phyloP scores from a whole-genome alignment of 2,113 vertebrate species.

The Pygoscelis adeliae region DNA sequence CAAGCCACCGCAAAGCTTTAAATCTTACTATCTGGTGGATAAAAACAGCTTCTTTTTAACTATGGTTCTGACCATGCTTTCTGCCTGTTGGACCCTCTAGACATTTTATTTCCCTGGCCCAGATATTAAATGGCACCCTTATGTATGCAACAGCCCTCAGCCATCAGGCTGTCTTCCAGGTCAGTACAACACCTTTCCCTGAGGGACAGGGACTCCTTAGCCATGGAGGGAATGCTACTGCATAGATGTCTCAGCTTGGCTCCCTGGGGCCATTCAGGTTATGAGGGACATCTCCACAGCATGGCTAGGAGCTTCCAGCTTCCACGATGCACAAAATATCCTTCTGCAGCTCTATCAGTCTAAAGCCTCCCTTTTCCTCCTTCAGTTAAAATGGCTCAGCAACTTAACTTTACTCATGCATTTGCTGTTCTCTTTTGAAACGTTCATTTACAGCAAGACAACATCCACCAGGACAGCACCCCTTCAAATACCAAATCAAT shows the following conservation, averaged over 20 bases:
- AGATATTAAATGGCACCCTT: background rate
- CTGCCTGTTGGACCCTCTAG: background rate
- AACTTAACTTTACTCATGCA: background rate
- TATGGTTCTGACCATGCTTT: background rate
- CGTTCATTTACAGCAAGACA: background rate
- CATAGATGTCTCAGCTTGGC: background rate
- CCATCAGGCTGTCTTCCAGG: background rate
- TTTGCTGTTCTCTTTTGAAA: background rate
- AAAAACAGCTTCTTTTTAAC: background rate
- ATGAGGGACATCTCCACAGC: background rate
- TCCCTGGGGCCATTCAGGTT: background rate
- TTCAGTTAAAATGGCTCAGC: background rate
- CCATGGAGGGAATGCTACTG: background rate
- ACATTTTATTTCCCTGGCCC: background rate
- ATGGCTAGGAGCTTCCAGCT: background rate
- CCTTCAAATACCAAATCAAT: background rate
- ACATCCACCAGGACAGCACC: background rate
- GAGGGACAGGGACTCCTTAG: background rate
- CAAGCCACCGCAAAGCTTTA: background rate
- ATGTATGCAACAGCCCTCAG: background rate
- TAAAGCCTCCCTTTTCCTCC: background rate
- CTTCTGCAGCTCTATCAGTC: background rate
- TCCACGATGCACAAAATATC: background rate
- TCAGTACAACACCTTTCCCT: background rate
- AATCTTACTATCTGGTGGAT: background rate